phyloP scores from a whole-genome alignment of 1,140 invertebrate species.

The Eufriesea mexicana region DNA sequence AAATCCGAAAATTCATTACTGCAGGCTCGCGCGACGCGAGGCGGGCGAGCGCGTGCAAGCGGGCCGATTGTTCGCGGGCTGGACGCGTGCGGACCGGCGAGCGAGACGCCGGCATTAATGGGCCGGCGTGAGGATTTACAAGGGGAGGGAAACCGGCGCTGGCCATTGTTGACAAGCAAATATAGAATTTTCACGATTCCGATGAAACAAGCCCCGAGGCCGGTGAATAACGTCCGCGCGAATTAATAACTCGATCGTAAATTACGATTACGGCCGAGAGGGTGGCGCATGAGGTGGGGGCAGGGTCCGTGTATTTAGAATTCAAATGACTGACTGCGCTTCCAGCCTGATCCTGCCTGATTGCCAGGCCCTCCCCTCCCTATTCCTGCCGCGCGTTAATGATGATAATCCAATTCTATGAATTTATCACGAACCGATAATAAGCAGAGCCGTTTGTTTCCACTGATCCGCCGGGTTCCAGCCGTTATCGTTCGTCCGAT shows the following conservation, averaged over 20 bases:
- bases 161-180: constrained; percentile 66
- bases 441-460: constrained; percentile 27
- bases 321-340: constrained; percentile 48
- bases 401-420: constrained; percentile 49
- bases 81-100: not conserved
- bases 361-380: constrained; percentile 4
- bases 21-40: constrained; percentile 47
- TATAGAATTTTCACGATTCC: constrained; percentile 67
- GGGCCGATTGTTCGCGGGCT: constrained; percentile 1
- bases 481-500: not conserved
- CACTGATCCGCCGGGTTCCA: constrained; percentile 15
- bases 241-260: constrained; percentile 68
- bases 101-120: constrained; percentile 63
- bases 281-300: too few species aligned
- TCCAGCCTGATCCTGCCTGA: constrained; percentile 26
- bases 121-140: constrained; percentile 63
- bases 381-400: constrained; percentile 4
- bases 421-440: constrained; percentile 51
- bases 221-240: constrained; percentile 51
- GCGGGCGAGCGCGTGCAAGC: constrained; percentile 11
- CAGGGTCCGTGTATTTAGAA: constrained; percentile 40
- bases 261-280: constrained; percentile 49
- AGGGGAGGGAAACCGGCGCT: not conserved
- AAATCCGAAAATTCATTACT: constrained; percentile 72
- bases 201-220: constrained; percentile 28